phyloP scores from a whole-genome alignment of 2,888 invertebrate genomes.

The Eumerus sabulonum region DNA sequence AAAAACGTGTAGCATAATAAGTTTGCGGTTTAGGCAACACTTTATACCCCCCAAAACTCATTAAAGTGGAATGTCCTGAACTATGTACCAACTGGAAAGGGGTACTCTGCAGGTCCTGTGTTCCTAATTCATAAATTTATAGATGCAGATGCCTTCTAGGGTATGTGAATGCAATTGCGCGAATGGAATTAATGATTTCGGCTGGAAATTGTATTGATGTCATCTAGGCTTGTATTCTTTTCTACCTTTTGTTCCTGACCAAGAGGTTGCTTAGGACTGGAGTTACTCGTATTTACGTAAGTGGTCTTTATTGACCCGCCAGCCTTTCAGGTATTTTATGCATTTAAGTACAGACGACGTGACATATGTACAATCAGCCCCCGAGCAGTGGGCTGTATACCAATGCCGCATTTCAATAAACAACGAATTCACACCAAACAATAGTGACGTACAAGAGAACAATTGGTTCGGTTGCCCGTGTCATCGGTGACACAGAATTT shows the following conservation, averaged over 20 bases:
- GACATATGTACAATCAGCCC: too few relatives aligned
- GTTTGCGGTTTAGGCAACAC: constrained; percentile 49
- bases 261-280: not conserved
- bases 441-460: too few relatives aligned
- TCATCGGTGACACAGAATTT: constrained; percentile 24
- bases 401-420: too few relatives aligned
- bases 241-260: not conserved
- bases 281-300: not conserved
- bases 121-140: constrained; percentile 65
- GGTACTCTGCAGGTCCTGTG: constrained; percentile 45
- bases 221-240: constrained; percentile 14
- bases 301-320: not conserved
- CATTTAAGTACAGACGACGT: too few relatives aligned
- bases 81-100: constrained; percentile 30
- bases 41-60: not conserved
- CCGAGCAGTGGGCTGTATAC: too few relatives aligned
- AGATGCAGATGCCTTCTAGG: constrained; percentile 13
- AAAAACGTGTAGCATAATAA: constrained; percentile 61
- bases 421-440: too few relatives aligned
- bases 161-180: constrained; percentile 57
- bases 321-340: too few relatives aligned
- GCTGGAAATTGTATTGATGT: constrained; percentile 46
- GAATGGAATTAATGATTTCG: constrained; percentile 59
- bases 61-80: constrained; percentile 2
- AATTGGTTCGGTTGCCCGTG: not conserved